A percentile compares a stretch with the other conserved stretches of the same genome.
Conservation (phyloP, 2,888 invertebrate genomes). For the Caenorhabditis japonica region DNA sequence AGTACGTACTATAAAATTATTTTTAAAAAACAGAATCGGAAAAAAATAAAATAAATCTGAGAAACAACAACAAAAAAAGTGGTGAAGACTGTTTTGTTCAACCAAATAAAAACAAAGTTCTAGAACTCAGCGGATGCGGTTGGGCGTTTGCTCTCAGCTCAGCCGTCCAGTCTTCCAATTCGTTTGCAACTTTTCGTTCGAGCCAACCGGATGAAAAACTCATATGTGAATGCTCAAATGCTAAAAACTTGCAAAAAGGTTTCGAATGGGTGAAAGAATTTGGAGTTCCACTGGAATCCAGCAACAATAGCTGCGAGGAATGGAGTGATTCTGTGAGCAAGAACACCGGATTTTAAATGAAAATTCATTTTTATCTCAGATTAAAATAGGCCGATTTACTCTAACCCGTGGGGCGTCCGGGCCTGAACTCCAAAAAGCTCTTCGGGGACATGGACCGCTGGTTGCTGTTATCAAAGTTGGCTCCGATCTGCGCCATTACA, state of each 20-base stretch:
- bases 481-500: constrained; percentile 1
- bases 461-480: constrained; percentile 1
- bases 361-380: neutral
- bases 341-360: no score
- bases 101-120: neutral
- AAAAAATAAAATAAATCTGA: no score
- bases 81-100: no score
- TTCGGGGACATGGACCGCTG: neutral
- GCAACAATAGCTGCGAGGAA: neutral
- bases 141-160: constrained; percentile 3
- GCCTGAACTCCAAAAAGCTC: neutral
- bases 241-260: neutral
- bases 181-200: neutral
- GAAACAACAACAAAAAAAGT: no score
- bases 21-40: no score
- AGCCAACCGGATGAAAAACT: neutral
- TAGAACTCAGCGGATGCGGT: neutral
- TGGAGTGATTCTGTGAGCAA: neutral
- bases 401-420: neutral
- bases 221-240: neutral
- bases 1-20: no score
- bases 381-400: neutral
- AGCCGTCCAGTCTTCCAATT: constrained; percentile 5
- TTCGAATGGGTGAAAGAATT: neutral
- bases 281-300: neutral